Conservation (phyloP, 2,797 vertebrate species). For the Aythya fuligula region DNA sequence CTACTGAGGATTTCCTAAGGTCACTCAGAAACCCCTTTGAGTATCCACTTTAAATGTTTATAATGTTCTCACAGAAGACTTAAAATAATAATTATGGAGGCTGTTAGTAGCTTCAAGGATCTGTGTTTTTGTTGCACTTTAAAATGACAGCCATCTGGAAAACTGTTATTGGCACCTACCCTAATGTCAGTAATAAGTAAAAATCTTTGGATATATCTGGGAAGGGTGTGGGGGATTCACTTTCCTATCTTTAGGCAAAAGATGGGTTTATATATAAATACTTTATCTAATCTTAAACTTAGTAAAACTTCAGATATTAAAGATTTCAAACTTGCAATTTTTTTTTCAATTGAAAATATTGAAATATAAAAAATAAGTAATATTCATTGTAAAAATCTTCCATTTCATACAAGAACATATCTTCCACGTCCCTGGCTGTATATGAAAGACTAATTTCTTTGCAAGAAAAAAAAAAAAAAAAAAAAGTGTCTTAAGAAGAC, state of each 20-base stretch:
- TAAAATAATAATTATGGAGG: background rate
- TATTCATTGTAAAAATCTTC: background rate
- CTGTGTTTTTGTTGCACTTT: background rate
- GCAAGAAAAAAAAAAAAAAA: background rate
- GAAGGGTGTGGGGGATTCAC: background rate
- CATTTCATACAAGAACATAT: background rate
- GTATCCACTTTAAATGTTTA: background rate
- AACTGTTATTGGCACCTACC: background rate
- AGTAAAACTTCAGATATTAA: background rate
- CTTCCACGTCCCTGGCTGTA: rapidly evolving
- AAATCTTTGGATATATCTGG: background rate
- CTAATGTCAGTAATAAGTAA: background rate
- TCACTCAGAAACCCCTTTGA: background rate
- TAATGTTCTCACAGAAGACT: background rate
- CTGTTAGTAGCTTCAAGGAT: background rate
- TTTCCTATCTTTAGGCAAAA: background rate
- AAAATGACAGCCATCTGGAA: slow-evolving; percentile 21
- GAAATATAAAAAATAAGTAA: background rate
- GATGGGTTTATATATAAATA: background rate
- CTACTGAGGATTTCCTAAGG: background rate
- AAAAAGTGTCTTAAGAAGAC: background rate
- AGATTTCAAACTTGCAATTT: background rate
- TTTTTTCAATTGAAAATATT: background rate
- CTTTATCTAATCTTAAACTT: background rate
- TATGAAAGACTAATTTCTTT: background rate